Percentiles rank a stretch among this genome's conserved stretches.
Conservation (phyloP, 2,888 invertebrate genomes). For the Cosmia pyralina region DNA sequence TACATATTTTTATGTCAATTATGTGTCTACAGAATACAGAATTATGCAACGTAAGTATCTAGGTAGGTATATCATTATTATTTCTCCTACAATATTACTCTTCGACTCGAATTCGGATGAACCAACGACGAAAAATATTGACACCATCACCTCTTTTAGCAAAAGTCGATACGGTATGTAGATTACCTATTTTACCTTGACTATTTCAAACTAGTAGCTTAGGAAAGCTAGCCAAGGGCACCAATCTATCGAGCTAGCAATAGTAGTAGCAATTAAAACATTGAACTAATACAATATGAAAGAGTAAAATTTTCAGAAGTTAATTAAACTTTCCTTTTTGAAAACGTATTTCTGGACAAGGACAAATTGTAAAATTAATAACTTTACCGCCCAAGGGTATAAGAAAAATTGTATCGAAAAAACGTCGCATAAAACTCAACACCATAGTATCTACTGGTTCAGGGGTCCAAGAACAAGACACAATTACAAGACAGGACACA, state of each 20-base stretch:
- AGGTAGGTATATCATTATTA: background rate
- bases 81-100: background rate
- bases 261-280: constrained; percentile 16
- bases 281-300: constrained; percentile 10
- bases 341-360: constrained; percentile 4
- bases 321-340: constrained; percentile 27
- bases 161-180: background rate
- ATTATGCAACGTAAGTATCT: too few species aligned
- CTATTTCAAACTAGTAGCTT: background rate
- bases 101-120: background rate
- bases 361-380: constrained; percentile 3
- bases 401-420: background rate
- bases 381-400: background rate
- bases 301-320: background rate
- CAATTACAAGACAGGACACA: too few species aligned
- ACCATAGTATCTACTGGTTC: background rate
- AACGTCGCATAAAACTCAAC: background rate
- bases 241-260: background rate
- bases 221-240: background rate
- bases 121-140: background rate
- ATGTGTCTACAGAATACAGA: background rate
- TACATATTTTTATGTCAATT: background rate
- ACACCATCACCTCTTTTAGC: background rate
- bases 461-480: background rate
- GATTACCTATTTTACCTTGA: background rate